Conservation (phyloP, 2,888 invertebrate species). For the Flexamia atlantica region DNA sequence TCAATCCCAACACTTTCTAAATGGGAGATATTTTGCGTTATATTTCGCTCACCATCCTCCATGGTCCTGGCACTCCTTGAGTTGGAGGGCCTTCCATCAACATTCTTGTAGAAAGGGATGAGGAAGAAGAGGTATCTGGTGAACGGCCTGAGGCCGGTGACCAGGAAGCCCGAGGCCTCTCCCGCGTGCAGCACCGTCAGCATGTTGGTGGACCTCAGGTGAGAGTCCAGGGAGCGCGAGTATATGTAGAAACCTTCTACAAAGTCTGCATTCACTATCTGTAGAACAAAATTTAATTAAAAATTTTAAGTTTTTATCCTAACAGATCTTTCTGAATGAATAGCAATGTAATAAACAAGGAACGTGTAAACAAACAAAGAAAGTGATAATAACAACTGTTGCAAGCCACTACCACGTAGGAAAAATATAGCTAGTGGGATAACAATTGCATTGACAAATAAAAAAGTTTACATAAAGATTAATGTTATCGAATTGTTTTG, state of each 20-base stretch:
- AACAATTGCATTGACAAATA: too few species aligned
- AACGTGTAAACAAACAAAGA: too few species aligned
- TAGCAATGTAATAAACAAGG: too few species aligned
- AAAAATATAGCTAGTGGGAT: too few species aligned
- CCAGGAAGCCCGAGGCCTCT: constrained; percentile 87
- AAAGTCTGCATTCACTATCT: constrained; percentile 86
- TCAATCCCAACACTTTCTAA: too few species aligned
- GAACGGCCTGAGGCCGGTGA: constrained; percentile 89
- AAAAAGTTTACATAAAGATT: too few species aligned
- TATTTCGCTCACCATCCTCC: constrained; percentile 93
- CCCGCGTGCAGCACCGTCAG: constrained; percentile 89
- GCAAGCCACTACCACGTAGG: too few species aligned
- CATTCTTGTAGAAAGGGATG: constrained; percentile 92
- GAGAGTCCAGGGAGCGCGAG: constrained; percentile 82
- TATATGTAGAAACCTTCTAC: constrained; percentile 92
- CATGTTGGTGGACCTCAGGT: constrained; percentile 84
- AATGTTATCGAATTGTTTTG: too few species aligned
- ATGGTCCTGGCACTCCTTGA: constrained; percentile 88
- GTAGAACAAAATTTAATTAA: constrained; percentile 65
- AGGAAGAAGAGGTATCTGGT: constrained; percentile 95
- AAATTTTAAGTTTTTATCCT: too few species aligned
- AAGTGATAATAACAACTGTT: too few species aligned
- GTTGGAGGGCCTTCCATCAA: constrained; percentile 94
- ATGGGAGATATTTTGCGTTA: too few species aligned
- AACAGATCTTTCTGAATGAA: too few species aligned